A percentile compares a stretch with the other conserved stretches of the same genome.
These are phyloP conservation scores for Papilio polytes DNA, from an alignment of 1,140 invertebrate species.

Conservation along the genomic window DNA sequence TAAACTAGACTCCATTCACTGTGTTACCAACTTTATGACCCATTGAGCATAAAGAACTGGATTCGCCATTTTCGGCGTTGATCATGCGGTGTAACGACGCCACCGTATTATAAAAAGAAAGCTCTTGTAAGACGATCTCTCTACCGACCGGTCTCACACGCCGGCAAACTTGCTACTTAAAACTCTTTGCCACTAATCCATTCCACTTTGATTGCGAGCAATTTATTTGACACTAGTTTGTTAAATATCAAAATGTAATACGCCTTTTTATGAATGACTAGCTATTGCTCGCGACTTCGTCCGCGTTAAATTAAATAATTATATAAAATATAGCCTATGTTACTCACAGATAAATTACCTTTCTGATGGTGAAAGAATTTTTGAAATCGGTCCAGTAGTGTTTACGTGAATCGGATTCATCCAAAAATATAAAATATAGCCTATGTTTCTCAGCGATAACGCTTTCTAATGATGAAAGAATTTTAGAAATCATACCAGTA, in stretches of 20 bases:
- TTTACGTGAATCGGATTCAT: no score
- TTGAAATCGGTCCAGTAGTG: no score
- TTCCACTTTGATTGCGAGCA: neutral
- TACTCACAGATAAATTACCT: no score
- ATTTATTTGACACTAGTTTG: neutral
- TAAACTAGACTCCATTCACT: neutral
- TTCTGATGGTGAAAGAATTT: no score
- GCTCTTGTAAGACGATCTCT: slow-evolving; percentile 21
- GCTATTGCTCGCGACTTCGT: no score
- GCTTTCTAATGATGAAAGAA: no score
- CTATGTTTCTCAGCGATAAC: no score
- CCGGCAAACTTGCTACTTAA: slow-evolving; percentile 18
- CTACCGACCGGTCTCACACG: slow-evolving; percentile 18
- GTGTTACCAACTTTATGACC: neutral
- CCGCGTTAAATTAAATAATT: no score
- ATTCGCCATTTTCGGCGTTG: slow-evolving; percentile 9
- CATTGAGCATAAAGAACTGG: neutral
- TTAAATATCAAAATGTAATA: neutral
- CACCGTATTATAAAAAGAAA: slow-evolving; percentile 14
- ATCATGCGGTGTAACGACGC: neutral
- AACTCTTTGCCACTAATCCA: neutral
- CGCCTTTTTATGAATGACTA: no score
- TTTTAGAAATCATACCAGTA: no score
- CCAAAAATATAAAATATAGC: no score
- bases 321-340: no score